These are phyloP conservation scores for Archilochus colubris DNA, from an alignment of 2,113 vertebrate genomes.

Conservation along the genomic window DNA sequence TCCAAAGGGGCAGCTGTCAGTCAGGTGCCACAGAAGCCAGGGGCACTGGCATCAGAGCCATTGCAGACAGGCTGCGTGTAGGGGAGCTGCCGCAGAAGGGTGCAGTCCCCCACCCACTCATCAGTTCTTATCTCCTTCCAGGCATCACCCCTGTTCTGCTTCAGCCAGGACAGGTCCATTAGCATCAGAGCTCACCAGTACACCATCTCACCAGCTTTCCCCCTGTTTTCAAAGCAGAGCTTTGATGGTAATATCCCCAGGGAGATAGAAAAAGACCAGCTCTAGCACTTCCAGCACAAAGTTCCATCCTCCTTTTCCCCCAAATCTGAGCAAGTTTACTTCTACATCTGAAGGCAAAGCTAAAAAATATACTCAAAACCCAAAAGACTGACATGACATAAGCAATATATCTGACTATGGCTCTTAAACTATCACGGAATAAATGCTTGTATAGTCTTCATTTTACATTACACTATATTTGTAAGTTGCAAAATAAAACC, in stretches of 20 bases:
- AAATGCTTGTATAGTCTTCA: neutral
- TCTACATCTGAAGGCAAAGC: neutral
- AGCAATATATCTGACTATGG: neutral
- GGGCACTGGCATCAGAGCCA: too few species aligned
- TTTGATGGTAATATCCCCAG: neutral
- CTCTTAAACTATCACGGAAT: neutral
- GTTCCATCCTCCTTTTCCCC: neutral
- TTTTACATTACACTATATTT: neutral
- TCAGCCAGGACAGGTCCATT: too few species aligned
- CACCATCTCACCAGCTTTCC: neutral
- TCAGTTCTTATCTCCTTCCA: too few species aligned
- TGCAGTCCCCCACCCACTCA: too few species aligned
- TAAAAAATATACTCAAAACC: neutral
- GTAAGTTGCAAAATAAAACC: slow-evolving; percentile 24
- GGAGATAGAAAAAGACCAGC: neutral
- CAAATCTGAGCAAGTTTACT: neutral
- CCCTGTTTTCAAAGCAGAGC: neutral
- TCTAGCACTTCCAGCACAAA: neutral
- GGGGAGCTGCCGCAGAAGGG: too few species aligned
- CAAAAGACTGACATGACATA: accelerated
- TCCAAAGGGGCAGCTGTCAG: too few species aligned
- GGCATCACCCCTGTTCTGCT: too few species aligned
- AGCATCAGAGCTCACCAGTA: neutral
- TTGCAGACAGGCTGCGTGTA: too few species aligned
- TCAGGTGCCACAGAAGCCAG: too few species aligned